phyloP scores from a whole-genome alignment of 2,797 vertebrate genomes.

The Malacoraja senta region DNA sequence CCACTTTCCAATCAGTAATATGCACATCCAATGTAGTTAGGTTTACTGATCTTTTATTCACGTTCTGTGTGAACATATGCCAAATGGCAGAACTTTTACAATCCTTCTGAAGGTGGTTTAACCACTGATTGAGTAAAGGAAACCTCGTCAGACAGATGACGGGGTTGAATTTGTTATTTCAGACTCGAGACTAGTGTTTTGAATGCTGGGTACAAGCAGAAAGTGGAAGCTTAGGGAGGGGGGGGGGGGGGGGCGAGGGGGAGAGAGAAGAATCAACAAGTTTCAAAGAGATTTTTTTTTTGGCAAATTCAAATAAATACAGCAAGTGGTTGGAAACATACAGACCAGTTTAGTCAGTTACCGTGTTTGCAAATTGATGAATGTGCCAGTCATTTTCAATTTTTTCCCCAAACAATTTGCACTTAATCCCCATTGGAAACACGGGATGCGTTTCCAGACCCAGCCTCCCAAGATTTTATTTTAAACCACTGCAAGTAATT shows the following conservation, averaged over 20 bases:
- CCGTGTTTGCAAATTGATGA: constrained; percentile 43
- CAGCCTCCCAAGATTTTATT: constrained; percentile 41
- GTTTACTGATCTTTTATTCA: constrained; percentile 29
- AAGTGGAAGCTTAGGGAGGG: neutral
- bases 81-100: constrained; percentile 13
- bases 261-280: neutral
- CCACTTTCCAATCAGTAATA: constrained; percentile 35
- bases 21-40: constrained; percentile 34
- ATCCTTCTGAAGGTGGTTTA: constrained; percentile 31
- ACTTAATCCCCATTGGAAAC: constrained; percentile 61
- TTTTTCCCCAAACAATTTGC: constrained; percentile 50
- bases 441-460: constrained; percentile 48
- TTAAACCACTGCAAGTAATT: constrained; percentile 70
- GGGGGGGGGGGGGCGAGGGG: neutral
- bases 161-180: neutral
- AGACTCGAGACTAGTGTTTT: constrained; percentile 35
- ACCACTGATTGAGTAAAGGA: constrained; percentile 35
- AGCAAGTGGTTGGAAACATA: constrained; percentile 59
- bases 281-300: constrained; percentile 19
- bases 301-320: constrained; percentile 59
- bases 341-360: constrained; percentile 51
- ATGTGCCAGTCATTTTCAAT: constrained; percentile 49
- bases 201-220: neutral
- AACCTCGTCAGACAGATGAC: neutral
- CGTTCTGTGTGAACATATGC: constrained; percentile 13